Percentiles rank a stretch among this genome's conserved stretches.
phyloP scores from a whole-genome alignment of 2,888 invertebrate species.

The Lamellibrachia satsuma region DNA sequence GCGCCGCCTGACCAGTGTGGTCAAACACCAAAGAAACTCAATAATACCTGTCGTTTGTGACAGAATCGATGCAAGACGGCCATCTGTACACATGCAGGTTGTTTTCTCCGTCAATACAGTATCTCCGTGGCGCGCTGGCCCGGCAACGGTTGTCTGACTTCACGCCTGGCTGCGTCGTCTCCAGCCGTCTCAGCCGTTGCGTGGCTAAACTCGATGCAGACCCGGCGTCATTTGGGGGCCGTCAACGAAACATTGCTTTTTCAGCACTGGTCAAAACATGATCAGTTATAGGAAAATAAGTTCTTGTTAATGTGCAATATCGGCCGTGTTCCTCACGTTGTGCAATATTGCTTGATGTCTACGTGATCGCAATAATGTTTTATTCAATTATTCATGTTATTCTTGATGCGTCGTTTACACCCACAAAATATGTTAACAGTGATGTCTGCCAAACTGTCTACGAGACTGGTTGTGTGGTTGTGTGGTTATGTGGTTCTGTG shows the following conservation, averaged over 20 bases:
- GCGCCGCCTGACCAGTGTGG: not conserved
- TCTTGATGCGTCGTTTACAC: no score
- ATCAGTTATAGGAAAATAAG: not conserved
- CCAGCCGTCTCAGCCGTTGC: not conserved
- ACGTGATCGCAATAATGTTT: not conserved
- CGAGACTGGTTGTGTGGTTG: no score
- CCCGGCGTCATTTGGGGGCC: not conserved
- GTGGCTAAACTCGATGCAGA: not conserved
- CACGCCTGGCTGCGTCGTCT: not conserved
- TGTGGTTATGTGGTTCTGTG: no score
- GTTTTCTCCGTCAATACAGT: not conserved
- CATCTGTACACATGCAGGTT: not conserved
- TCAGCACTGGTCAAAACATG: not conserved
- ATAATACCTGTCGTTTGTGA: not conserved
- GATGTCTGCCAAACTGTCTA: not conserved
- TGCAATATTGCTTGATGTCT: not conserved
- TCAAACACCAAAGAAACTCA: not conserved
- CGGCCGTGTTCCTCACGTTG: not conserved
- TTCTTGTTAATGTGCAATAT: not conserved
- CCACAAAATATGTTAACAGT: no score
- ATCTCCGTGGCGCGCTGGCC: not conserved
- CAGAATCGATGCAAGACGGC: not conserved
- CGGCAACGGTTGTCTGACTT: not conserved
- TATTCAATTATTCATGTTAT: not conserved
- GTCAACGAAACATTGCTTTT: not conserved